Conservation (phyloP, 2,113 vertebrate species). For the Tiliqua scincoides region DNA sequence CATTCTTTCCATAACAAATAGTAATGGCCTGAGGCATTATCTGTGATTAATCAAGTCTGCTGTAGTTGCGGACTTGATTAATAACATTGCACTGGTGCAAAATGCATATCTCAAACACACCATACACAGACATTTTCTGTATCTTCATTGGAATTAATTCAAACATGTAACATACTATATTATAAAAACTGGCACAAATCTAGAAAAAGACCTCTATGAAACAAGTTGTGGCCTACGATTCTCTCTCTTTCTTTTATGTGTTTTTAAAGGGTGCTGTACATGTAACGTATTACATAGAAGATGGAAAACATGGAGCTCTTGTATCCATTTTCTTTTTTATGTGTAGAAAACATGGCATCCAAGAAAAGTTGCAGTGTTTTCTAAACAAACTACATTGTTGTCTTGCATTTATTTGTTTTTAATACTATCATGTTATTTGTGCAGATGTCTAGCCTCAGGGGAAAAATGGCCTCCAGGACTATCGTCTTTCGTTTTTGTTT, state of each 20-base stretch:
- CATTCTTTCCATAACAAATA: not conserved
- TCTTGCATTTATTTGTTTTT: not conserved
- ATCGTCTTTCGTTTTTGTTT: constrained; percentile 4
- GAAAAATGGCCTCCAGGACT: not conserved
- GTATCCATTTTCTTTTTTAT: not conserved
- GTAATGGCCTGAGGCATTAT: not conserved
- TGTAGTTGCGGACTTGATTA: not conserved
- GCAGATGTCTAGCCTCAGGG: not conserved
- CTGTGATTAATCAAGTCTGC: too few relatives aligned
- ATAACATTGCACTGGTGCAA: accelerated
- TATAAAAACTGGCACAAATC: not conserved
- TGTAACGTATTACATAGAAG: accelerated
- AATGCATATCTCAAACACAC: not conserved
- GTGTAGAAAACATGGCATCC: not conserved
- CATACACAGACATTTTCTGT: not conserved
- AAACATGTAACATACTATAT: accelerated
- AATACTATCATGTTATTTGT: constrained; percentile 8
- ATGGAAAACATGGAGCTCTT: not conserved
- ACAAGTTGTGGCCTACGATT: not conserved
- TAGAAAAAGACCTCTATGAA: not conserved
- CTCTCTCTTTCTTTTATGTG: too few relatives aligned
- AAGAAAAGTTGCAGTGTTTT: not conserved
- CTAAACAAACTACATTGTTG: constrained; percentile 5
- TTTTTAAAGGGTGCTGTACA: too few relatives aligned
- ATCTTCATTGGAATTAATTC: accelerated